Evolutionary conservation across 53 echinoderm and acorn worm species (phyloP), one percentile per base, ranked within the genome.

Genomic region (Echinarachnius parma): DNA sequence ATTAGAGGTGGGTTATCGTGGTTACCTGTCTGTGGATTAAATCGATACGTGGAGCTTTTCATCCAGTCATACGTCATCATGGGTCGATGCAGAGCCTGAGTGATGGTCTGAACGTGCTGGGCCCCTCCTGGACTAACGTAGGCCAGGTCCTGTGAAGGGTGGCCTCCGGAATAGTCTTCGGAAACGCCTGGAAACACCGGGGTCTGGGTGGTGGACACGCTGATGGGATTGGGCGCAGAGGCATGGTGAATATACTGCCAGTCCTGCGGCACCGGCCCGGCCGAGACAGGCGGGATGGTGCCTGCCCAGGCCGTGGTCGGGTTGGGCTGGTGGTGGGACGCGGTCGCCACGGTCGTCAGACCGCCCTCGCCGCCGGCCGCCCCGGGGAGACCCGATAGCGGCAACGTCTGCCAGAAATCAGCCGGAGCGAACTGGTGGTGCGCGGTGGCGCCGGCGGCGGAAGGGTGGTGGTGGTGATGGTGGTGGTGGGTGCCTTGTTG

Each of bases 1-100:
- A n/a, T n/a, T n/a, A n/a, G n/a, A n/a, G n/a, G n/a, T n/a, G n/a
- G n/a, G n/a, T n/a, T n/a, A n/a, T n/a, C n/a, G n/a, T n/a, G n/a
- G 47, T 68, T 78, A 93, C 93, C 93, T 86, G 93, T 93, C 48
- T 89, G 89, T 15, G 93, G 93, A 32, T 93, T 93, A 46, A 82
- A 78, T 72, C 93, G 55, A 46, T 93, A 93, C 0, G 93, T 83
- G 13, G 92, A 61, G 10, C 88, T 81, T 33, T 84, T 77, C 88
- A 92, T 88, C 84, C 84, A 92, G 59, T 72, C 74, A 28, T 72
- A 72, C 9, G 36, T 54, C 57, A 55, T 72, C 74, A 72, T 56
- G 0, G 74, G 74, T 10, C 74, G 57, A 42, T 72, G 74, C 21
- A 72, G 36, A 16, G 74, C 74, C 21, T 72, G 74, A 26, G 74